Percentiles rank a stretch among this genome's conserved stretches.
Conservation (phyloP, 2,888 invertebrate species). For the Trisateles emortualis region DNA sequence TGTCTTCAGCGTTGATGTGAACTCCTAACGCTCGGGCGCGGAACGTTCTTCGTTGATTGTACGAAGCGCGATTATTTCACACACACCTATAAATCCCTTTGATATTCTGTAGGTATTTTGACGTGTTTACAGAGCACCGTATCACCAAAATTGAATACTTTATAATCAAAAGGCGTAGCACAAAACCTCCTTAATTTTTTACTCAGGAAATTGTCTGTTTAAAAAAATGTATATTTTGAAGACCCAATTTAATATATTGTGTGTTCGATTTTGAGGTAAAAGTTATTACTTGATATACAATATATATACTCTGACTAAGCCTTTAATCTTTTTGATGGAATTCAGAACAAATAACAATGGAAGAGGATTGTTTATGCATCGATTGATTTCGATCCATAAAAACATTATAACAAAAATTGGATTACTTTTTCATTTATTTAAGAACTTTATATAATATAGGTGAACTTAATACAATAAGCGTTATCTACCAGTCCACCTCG, state of each 20-base stretch:
- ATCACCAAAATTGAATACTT: constrained; percentile 50
- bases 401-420: constrained; percentile 8
- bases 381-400: constrained; percentile 17
- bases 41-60: constrained; percentile 44
- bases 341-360: constrained; percentile 19
- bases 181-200: constrained; percentile 35
- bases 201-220: constrained; percentile 40
- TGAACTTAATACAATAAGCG: too few relatives aligned
- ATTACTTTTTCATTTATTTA: too few relatives aligned
- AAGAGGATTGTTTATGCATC: constrained; percentile 9
- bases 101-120: constrained; percentile 47
- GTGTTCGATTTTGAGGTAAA: constrained; percentile 7
- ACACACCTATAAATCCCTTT: constrained; percentile 38
- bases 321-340: constrained; percentile 23
- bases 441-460: too few relatives aligned
- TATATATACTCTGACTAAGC: constrained; percentile 21
- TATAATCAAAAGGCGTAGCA: constrained; percentile 43
- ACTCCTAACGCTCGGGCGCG: constrained; percentile 22
- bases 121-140: constrained; percentile 38
- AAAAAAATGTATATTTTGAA: constrained; percentile 27
- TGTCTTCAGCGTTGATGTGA: constrained; percentile 13
- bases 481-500: too few relatives aligned
- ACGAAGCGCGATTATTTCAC: constrained; percentile 42
- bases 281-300: constrained; percentile 11
- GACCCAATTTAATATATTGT: constrained; percentile 5